Evolutionary conservation across 2,113 vertebrate genomes (phyloP).

Genomic region (Perognathus longimembris): DNA sequence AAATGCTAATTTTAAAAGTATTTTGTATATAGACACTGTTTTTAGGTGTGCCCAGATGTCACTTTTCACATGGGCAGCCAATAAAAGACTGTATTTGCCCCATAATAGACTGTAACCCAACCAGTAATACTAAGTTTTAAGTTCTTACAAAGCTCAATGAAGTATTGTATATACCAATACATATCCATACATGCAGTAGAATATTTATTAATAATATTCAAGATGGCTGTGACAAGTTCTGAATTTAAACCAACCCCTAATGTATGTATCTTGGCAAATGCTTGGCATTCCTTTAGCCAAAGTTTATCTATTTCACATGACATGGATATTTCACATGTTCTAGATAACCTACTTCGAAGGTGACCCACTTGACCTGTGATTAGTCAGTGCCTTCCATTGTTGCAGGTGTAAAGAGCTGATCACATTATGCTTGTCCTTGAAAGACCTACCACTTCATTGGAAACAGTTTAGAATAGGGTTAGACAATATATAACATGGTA

Average conservation of each 20-base stretch:
- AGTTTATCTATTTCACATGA: background rate
- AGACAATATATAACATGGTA: background rate
- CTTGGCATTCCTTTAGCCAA: background rate
- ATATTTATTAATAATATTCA: slow-evolving; percentile 29
- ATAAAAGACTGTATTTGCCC: background rate
- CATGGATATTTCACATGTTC: background rate
- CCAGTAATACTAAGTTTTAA: background rate
- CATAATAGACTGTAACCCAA: background rate
- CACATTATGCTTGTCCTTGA: background rate
- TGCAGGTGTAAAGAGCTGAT: background rate
- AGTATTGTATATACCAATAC: background rate
- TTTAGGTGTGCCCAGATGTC: too few species aligned
- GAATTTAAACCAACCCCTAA: background rate
- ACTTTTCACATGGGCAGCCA: background rate
- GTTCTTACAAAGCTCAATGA: background rate
- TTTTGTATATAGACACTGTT: background rate
- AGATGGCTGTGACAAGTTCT: background rate
- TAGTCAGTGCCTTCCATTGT: background rate
- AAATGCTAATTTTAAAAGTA: background rate
- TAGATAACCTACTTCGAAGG: background rate
- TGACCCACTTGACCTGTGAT: background rate
- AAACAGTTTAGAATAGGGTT: slow-evolving; percentile 23
- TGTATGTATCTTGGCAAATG: background rate
- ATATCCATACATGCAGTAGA: background rate
- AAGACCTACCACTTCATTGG: background rate